A percentile compares a stretch with the other conserved stretches of the same genome.
Evolutionary conservation across 2,113 vertebrate genomes (phyloP).

Genomic region (Dasypus novemcinctus): DNA sequence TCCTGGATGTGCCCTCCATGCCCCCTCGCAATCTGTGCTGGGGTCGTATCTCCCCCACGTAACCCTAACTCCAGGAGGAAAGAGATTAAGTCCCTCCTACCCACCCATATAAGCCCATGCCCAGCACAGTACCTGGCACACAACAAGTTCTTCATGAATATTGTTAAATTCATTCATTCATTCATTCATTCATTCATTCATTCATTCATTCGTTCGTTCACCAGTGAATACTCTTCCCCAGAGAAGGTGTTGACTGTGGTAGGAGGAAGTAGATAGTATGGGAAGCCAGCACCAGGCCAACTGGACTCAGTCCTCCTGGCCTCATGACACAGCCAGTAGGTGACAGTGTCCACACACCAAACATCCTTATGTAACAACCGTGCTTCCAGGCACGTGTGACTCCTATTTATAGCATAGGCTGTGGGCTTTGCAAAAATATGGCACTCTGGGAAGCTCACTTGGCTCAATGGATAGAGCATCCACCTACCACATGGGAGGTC

Average conservation of each 20-base stretch:
- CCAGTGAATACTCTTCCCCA: background rate
- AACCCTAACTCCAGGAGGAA: background rate
- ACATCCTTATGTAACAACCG: background rate
- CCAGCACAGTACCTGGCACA: background rate
- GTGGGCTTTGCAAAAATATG: background rate
- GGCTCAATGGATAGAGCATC: no score
- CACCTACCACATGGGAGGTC: no score
- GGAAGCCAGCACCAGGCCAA: accelerated
- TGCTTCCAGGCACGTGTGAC: background rate
- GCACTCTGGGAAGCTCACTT: no score
- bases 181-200: background rate
- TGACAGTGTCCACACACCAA: background rate
- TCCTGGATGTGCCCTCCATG: background rate
- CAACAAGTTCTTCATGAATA: background rate
- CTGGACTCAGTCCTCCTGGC: background rate
- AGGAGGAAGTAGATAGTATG: background rate
- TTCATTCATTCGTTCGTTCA: background rate
- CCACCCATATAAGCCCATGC: background rate
- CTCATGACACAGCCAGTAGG: background rate
- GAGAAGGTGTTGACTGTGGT: background rate
- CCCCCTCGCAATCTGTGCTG: background rate
- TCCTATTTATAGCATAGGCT: background rate
- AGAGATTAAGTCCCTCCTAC: background rate
- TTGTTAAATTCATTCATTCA: background rate
- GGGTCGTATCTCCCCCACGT: background rate